Base-by-base conservation (phyloP, 2,113 vertebrate genomes). In the Pipra filicauda region DNA sequence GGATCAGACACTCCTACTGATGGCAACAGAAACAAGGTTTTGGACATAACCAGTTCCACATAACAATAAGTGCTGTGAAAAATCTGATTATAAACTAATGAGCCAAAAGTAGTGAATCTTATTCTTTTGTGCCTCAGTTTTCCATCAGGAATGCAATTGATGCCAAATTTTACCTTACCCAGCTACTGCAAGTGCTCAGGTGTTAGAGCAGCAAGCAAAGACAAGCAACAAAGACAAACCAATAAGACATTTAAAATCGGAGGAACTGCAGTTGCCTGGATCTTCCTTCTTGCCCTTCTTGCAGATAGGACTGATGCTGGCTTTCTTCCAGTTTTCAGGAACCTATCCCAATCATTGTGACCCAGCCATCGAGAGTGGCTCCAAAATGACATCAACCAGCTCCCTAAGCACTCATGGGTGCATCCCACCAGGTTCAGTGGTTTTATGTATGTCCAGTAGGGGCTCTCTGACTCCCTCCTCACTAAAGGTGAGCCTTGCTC, bases 391-490 rank as follows among this genome's bases (percentile, higher is more conserved):
- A 43, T 8, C 52, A 75, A 2, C 23, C 55, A 58, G 26, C 11
- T n/a, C 41, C 30, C 19, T 35, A 14, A 74, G 70, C 35, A 35
- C 57, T 66, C 4, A 0, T 3, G 11, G 19, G 15, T 28, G 13
- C n/a, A 74, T 66, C 69, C 26, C 18, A 8, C 15, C 55, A 74
- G 24, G 31, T 18, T 15, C 8, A 31, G 24, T 1, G 6, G 51
- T 67, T 12, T 71, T 67, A 14, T 0, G 1, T 9, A 24, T 1
- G 1, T 43, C 9, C 11, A 19, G 15, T 24, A 66, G 49, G 24
- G n/a, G 37, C 3, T 83, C n/a, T 12, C 28, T 49, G 57, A 66
- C 6, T 44, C 11, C 26, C n/a, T 20, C 43, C 41, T 15, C 51
- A 54, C 23, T 24, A 27, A 76, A 12, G n/a, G 12, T 30, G 51